Conservation (phyloP, 2,113 vertebrate species). For the Pterocles orientalis region DNA sequence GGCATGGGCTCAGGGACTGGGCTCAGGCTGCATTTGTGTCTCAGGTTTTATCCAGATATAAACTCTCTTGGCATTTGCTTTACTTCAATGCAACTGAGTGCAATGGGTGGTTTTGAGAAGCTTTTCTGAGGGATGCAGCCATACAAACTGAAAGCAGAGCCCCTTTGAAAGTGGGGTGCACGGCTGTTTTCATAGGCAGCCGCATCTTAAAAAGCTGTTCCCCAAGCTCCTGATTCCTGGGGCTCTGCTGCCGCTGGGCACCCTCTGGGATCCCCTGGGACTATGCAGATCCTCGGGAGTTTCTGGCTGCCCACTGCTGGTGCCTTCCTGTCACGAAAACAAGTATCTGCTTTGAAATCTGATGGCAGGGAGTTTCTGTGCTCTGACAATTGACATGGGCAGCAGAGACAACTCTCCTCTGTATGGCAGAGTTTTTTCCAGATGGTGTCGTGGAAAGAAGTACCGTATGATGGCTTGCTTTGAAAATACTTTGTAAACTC, state of each 20-base stretch:
- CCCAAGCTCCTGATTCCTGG: fast-evolving
- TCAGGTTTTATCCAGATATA: not conserved
- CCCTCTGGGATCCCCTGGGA: fast-evolving
- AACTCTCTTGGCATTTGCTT: not conserved
- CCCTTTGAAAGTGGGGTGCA: fast-evolving
- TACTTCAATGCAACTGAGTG: not conserved
- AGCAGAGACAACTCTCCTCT: not conserved
- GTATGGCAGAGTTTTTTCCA: not conserved
- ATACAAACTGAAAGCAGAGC: not conserved
- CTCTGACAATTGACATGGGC: not conserved
- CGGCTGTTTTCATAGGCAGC: not conserved
- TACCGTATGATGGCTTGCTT: not conserved
- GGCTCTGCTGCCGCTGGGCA: not conserved
- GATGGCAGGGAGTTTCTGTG: fast-evolving
- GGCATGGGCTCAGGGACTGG: not conserved
- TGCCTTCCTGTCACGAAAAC: not conserved
- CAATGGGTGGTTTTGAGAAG: not conserved
- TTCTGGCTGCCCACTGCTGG: not conserved
- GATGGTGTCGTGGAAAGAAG: not conserved
- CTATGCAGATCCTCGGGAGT: not conserved
- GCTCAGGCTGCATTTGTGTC: not conserved
- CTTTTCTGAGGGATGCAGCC: not conserved
- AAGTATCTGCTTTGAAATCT: not conserved
- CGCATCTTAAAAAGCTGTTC: not conserved
- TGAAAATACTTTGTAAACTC: not conserved